Evolutionary conservation across 2,888 invertebrate species (phyloP).

Genomic region (Cephus pulcher): DNA sequence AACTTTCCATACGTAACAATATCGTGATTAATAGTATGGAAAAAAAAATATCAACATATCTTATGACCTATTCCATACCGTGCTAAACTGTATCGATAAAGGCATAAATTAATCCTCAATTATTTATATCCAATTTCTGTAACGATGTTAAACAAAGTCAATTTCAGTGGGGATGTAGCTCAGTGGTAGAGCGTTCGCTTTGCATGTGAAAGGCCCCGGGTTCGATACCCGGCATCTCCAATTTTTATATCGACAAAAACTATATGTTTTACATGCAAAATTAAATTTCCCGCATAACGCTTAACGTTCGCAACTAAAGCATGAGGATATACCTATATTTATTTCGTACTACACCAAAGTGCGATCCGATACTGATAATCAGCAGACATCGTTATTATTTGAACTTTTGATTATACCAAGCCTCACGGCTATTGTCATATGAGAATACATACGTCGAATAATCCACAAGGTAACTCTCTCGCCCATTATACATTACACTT

Average conservation of each 20-base stretch:
- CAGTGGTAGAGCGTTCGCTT: slow-evolving; percentile 99
- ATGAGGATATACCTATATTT: not conserved
- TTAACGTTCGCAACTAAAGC: not conserved
- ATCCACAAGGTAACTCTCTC: not conserved
- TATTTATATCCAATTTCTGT: not conserved
- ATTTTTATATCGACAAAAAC: slow-evolving; percentile 44
- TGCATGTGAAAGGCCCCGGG: slow-evolving; percentile 99
- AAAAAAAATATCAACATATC: not conserved
- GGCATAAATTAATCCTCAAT: not conserved
- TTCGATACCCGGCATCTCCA: slow-evolving; percentile 98
- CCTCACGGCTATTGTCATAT: not conserved
- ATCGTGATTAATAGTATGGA: not conserved
- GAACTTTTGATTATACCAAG: not conserved
- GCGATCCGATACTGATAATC: not conserved
- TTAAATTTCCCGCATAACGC: not conserved
- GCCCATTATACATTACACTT: not conserved
- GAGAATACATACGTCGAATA: not conserved
- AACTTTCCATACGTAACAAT: not conserved
- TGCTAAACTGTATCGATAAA: not conserved
- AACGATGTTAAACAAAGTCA: not conserved
- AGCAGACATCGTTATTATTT: not conserved
- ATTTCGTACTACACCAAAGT: not conserved
- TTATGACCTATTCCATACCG: not conserved
- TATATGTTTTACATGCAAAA: not conserved
- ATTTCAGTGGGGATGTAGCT: slow-evolving; percentile 84